phyloP scores from a whole-genome alignment of 2,888 invertebrate species.

The Plemyria rubiginata region DNA sequence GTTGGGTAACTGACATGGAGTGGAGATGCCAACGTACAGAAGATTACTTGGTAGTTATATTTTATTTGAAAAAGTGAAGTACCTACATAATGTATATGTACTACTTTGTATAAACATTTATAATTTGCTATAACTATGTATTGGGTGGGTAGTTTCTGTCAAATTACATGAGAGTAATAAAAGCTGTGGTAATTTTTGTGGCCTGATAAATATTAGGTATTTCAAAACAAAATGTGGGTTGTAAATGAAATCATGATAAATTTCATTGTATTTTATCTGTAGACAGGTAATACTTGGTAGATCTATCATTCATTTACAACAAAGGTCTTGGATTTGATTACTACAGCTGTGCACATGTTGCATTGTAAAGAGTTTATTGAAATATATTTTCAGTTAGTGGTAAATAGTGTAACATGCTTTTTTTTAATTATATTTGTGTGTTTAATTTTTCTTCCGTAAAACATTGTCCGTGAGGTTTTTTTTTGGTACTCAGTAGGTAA shows the following conservation, averaged over 20 bases:
- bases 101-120: conserved; percentile 35
- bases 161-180: conserved; percentile 24
- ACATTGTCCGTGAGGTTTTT: no score
- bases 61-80: conserved; percentile 30
- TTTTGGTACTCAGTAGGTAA: no score
- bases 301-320: conserved; percentile 32
- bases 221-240: conserved; percentile 22
- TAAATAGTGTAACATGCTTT: conserved; percentile 80
- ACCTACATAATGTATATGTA: conserved; percentile 32
- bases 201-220: conserved; percentile 17
- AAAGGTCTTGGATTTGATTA: conserved; percentile 32
- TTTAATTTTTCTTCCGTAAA: conserved; percentile 40
- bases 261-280: conserved; percentile 12
- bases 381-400: conserved; percentile 73
- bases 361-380: conserved; percentile 64
- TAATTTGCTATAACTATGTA: conserved; percentile 29
- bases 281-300: conserved; percentile 17
- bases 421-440: conserved; percentile 64
- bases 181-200: conserved; percentile 18
- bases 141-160: conserved; percentile 20
- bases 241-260: conserved; percentile 24
- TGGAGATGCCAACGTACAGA: conserved; percentile 28
- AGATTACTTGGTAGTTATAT: conserved; percentile 29
- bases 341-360: conserved; percentile 72
- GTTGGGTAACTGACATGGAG: conserved; percentile 10